Percentiles rank a stretch among this genome's conserved stretches.
Evolutionary conservation across 23 tunicate species (phyloP).

Genomic region (Diplosoma virens): DNA sequence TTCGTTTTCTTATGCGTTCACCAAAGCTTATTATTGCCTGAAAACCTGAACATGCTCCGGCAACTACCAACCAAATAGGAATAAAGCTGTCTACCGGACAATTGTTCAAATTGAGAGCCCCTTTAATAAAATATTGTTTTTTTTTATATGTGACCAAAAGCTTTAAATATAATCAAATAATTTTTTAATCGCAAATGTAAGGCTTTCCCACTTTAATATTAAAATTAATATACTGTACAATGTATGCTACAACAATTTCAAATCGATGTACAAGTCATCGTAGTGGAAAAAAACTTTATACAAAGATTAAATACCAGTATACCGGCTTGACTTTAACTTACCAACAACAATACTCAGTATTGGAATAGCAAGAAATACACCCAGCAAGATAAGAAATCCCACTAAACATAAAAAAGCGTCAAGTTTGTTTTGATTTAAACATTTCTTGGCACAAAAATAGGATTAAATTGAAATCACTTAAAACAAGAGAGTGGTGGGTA

Average conservation of each 20-base stretch:
- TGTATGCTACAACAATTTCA: no score
- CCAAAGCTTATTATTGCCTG: conserved; percentile 44
- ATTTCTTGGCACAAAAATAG: no score
- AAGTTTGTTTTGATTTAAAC: background rate
- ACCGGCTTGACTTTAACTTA: conserved; percentile 7
- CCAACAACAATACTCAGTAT: conserved; percentile 49
- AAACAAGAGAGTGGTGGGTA: no score
- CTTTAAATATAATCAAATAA: no score
- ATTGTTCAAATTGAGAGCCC: conserved; percentile 59
- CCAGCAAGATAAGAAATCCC: conserved; percentile 43
- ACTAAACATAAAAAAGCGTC: conserved; percentile 23
- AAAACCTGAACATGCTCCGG: conserved; percentile 54
- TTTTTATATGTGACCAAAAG: no score
- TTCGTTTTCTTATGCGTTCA: conserved; percentile 21
- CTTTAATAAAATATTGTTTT: no score
- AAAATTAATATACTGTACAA: no score
- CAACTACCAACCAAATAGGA: conserved; percentile 84
- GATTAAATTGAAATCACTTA: no score
- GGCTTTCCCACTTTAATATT: no score
- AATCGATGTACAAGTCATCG: no score
- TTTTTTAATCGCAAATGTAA: no score
- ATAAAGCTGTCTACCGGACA: conserved; percentile 68
- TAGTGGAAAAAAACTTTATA: background rate
- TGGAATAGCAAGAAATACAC: conserved; percentile 27
- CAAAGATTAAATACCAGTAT: background rate